Percentiles rank a stretch among this genome's conserved stretches.
These are phyloP conservation scores for Fragum fragum DNA, from an alignment of 2,888 invertebrate species.

Conservation along the genomic window DNA sequence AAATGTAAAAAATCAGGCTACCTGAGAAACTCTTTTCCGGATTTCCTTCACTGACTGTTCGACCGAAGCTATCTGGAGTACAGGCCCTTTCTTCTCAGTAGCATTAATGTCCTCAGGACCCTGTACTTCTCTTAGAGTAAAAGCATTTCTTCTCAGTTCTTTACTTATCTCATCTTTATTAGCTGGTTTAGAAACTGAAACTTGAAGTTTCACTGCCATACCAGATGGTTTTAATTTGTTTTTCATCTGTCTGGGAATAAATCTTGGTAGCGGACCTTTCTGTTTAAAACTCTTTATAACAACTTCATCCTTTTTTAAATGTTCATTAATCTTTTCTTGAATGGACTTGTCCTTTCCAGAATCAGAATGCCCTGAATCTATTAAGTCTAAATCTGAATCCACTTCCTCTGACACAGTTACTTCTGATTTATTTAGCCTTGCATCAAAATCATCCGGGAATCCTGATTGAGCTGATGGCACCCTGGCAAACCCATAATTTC, in stretches of 20 bases:
- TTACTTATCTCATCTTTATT: constrained; percentile 62
- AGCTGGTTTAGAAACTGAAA: background rate
- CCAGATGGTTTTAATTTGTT: constrained; percentile 42
- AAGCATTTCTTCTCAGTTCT: constrained; percentile 76
- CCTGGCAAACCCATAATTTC: constrained; percentile 70
- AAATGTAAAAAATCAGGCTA: constrained; percentile 41
- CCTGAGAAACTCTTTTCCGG: constrained; percentile 76
- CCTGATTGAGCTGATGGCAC: constrained; percentile 78
- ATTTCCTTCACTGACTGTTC: constrained; percentile 75
- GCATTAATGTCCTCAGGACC: constrained; percentile 66
- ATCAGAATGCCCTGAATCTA: background rate
- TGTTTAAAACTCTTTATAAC: constrained; percentile 70
- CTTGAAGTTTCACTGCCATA: background rate
- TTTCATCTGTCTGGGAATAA: constrained; percentile 80
- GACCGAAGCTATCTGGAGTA: constrained; percentile 71
- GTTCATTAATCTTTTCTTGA: constrained; percentile 58
- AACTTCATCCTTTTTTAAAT: constrained; percentile 38
- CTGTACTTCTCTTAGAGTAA: constrained; percentile 74
- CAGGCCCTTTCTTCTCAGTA: constrained; percentile 40
- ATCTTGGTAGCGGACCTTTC: constrained; percentile 69
- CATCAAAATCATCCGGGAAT: constrained; percentile 75
- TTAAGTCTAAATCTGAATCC: background rate
- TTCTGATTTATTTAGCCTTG: constrained; percentile 44
- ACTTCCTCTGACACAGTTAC: background rate
- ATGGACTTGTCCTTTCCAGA: constrained; percentile 10